These are phyloP conservation scores for Perodicticus potto DNA, from an alignment of 2,797 vertebrate genomes.

Conservation along the genomic window DNA sequence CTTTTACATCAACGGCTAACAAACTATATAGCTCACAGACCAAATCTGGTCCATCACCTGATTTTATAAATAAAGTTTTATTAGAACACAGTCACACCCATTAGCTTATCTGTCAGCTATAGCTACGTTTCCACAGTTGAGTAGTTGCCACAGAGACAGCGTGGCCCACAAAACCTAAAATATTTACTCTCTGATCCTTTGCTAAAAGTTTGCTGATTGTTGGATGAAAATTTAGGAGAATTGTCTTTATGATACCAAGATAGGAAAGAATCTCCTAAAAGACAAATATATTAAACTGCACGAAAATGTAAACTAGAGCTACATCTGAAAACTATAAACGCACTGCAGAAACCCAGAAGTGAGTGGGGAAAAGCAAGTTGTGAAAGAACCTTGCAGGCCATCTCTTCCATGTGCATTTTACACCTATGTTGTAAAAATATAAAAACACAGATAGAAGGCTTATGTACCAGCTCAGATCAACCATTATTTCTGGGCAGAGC, in stretches of 20 bases:
- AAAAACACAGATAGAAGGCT: not conserved
- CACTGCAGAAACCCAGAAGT: not conserved
- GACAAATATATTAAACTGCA: not conserved
- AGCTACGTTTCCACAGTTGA: not conserved
- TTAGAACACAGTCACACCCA: not conserved
- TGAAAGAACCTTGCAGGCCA: not conserved
- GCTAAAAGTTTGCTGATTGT: not conserved
- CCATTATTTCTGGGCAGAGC: not conserved
- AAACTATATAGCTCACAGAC: not conserved
- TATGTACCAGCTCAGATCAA: not conserved
- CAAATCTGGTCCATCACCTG: not conserved
- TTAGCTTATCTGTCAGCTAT: not conserved
- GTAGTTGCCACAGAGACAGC: not conserved
- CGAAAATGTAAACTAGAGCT: too few relatives aligned
- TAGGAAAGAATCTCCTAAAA: not conserved
- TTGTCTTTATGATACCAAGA: not conserved
- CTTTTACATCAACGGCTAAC: not conserved
- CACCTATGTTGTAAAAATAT: not conserved
- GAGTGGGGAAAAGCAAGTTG: not conserved
- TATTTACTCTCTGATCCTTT: not conserved
- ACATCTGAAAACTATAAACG: not conserved
- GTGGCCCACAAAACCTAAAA: not conserved
- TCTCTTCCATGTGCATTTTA: not conserved
- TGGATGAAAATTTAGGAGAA: slow-evolving; percentile 14
- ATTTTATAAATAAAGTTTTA: slow-evolving; percentile 48